phyloP scores from a whole-genome alignment of 2,797 vertebrate species.

The Ciconia nigra region DNA sequence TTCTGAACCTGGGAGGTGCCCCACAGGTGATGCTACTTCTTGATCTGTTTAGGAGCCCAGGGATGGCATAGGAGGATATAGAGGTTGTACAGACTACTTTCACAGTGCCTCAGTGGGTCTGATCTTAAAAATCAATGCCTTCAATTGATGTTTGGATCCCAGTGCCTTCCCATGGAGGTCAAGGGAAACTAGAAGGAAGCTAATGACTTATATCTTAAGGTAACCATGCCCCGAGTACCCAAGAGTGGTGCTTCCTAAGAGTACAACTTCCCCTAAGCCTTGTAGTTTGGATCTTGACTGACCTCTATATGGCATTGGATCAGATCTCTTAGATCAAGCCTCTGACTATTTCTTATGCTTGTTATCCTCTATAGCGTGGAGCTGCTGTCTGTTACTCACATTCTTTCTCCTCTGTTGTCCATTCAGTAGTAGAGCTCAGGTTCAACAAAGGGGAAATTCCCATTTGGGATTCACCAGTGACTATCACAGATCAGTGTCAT shows the following conservation, averaged over 20 bases:
- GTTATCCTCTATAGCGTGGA: not conserved
- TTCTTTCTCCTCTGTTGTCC: not conserved
- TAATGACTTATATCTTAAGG: not conserved
- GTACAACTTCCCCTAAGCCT: not conserved
- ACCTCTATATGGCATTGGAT: not conserved
- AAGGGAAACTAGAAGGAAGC: not conserved
- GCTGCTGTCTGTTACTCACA: not conserved
- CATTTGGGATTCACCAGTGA: not conserved
- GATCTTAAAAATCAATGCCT: not conserved
- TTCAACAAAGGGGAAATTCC: not conserved
- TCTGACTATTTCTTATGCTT: not conserved
- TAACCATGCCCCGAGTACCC: not conserved
- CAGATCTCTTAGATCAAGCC: not conserved
- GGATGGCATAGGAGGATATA: not conserved
- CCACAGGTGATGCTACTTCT: not conserved
- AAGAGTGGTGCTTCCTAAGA: not conserved
- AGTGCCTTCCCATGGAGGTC: not conserved
- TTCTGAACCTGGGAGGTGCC: not conserved
- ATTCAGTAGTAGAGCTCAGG: not conserved
- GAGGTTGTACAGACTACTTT: not conserved
- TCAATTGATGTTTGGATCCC: not conserved
- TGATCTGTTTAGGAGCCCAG: not conserved
- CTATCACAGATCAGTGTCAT: not conserved
- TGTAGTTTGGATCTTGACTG: not conserved
- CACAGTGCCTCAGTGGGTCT: not conserved